Percentiles rank a stretch among this genome's conserved stretches.
Conservation (phyloP, 1,140 invertebrate genomes). For the Brachionus rotundiformis region DNA sequence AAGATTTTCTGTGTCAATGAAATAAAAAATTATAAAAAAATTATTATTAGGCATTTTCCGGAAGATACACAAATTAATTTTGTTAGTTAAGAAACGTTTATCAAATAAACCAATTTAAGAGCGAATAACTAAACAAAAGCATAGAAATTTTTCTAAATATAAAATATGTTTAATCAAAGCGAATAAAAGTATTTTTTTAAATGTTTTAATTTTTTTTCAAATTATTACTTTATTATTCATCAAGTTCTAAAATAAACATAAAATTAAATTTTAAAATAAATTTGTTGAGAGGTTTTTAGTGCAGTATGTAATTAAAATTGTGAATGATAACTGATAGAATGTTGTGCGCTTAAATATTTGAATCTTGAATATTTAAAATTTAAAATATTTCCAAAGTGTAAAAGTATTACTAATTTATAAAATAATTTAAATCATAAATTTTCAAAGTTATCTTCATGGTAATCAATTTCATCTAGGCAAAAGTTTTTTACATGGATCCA, state of each 20-base stretch:
- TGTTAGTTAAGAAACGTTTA: background rate
- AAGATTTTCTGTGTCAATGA: too few species aligned
- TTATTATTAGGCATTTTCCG: too few species aligned
- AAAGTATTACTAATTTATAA: background rate
- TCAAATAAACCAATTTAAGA: background rate
- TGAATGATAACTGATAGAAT: background rate
- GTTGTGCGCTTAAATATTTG: background rate
- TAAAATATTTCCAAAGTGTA: background rate
- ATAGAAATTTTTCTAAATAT: background rate
- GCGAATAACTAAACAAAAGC: background rate
- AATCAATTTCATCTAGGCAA: background rate
- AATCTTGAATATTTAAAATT: too few species aligned
- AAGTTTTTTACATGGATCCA: background rate
- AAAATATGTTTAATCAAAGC: background rate
- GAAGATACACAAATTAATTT: too few species aligned
- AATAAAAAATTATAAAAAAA: too few species aligned
- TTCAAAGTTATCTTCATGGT: background rate
- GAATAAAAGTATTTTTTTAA: background rate
- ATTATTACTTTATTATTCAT: slow-evolving; percentile 8
- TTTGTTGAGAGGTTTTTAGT: background rate
- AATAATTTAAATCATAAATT: background rate
- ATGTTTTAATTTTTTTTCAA: background rate
- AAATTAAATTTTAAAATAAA: background rate
- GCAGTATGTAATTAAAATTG: background rate
- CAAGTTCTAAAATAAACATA: slow-evolving; percentile 4